Evolutionary conservation across 2,888 invertebrate species (phyloP).

Genomic region (Drepana falcataria): DNA sequence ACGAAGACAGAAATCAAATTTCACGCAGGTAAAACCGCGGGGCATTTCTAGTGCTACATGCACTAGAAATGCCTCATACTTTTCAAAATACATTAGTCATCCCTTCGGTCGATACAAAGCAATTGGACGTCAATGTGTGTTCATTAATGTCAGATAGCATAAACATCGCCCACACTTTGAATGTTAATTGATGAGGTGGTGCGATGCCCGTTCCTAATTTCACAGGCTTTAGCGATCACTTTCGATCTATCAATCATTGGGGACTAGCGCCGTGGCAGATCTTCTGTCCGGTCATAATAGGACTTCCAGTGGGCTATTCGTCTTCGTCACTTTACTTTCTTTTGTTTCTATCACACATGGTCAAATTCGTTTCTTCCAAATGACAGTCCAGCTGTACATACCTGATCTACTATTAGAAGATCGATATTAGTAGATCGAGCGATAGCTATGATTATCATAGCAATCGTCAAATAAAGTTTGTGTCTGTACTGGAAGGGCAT

Average conservation of each 20-base stretch:
- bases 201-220: neutral
- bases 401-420: too few species aligned
- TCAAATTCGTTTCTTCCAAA: neutral
- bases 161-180: slow-evolving; percentile 1
- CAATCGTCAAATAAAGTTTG: too few species aligned
- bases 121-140: slow-evolving; percentile 1
- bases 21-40: too few species aligned
- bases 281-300: neutral
- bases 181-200: neutral
- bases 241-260: neutral
- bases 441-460: too few species aligned
- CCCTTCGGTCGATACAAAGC: neutral
- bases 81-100: neutral
- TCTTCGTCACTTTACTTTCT: neutral
- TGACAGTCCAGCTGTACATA: too few species aligned
- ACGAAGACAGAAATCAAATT: too few species aligned
- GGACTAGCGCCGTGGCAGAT: neutral
- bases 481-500: too few species aligned
- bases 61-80: too few species aligned
- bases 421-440: too few species aligned
- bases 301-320: neutral
- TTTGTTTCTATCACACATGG: neutral
- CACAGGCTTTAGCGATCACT: slow-evolving; percentile 1
- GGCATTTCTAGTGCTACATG: too few species aligned
- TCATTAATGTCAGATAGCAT: neutral